Base-by-base conservation (phyloP, 1,140 invertebrate species). In the Mylabris phalerata region DNA sequence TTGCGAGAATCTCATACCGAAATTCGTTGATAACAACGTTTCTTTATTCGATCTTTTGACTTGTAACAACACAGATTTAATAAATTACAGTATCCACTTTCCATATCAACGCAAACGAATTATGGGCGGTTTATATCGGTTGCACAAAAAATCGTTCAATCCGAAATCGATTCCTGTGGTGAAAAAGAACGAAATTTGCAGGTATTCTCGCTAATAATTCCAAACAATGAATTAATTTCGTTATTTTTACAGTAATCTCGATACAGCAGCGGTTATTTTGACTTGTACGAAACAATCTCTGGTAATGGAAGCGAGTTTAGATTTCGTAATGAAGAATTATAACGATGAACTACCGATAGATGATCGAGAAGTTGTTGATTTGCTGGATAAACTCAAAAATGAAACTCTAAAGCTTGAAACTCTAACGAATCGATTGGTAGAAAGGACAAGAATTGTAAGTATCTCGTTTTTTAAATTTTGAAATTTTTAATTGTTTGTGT, bases 31-130 rank as follows among this genome's bases (percentile, higher is more conserved):
- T 25, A 70, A 73, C 9, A 66, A 67, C 32, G 65, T 75, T 4
- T 68, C 69, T 46, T 62, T 80, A 43, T 65, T 64, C 5, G 66
- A 76, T 50, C 77, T 80, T 48, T 60, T 80, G 9, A 64, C 65
- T 0, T 70, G 76, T 57, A 67, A 67, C 50, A 72, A 77, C n/a
- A 46, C 71, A 2, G 62, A 69, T 19, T 57, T 79, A 3, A 56
- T 65, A 38, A 50, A 70, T 11, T 54, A 78, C 19, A 74, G 73
- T 26, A 60, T 79, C 6, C 47, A 63, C 55, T 71, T 73, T 60
- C 75, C 75, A 2, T 75, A 72, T 63, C 73, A 75, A 60, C 62
- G 75, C 19, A 71, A 72, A 27, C 73, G 74, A 57, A 76, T 79
- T 45, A 48, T 73, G 50, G 68, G 70, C 26, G 76, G 72, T 6